phyloP scores from a whole-genome alignment of 2,113 vertebrate species.

The Perognathus longimembris region DNA sequence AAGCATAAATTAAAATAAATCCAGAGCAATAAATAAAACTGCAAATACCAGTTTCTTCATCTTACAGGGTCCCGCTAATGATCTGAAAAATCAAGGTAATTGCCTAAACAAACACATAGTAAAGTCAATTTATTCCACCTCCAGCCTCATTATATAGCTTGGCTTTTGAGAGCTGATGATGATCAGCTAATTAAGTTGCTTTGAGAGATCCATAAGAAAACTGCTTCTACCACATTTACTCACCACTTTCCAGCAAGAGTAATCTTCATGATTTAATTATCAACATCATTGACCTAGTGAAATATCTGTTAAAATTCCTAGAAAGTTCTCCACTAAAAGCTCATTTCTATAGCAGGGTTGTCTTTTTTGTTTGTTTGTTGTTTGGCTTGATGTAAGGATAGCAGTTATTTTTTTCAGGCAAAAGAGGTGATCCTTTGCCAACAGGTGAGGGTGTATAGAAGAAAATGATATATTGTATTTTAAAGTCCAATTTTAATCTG shows the following conservation, averaged over 20 bases:
- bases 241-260: constrained; percentile 15
- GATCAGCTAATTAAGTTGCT: constrained; percentile 39
- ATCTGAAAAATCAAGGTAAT: constrained; percentile 57
- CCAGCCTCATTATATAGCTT: constrained; percentile 63
- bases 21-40: constrained; percentile 16
- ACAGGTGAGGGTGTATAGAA: neutral
- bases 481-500: neutral
- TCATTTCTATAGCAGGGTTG: neutral
- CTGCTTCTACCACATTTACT: neutral
- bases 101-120: constrained; percentile 49
- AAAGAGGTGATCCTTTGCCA: neutral
- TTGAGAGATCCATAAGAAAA: constrained; percentile 37
- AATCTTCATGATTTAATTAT: constrained; percentile 62
- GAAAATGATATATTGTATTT: neutral
- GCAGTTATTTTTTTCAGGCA: neutral
- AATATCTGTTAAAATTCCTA: constrained; percentile 49
- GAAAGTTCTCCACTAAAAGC: neutral
- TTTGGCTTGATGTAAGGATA: neutral
- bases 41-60: neutral
- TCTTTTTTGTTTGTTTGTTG: neutral
- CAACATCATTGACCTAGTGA: constrained; percentile 42
- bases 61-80: neutral
- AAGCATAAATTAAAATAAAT: constrained; percentile 6
- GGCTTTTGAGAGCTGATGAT: neutral
- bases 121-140: neutral